Conservation (phyloP, 2,113 vertebrate species). For the Hippolais icterina region DNA sequence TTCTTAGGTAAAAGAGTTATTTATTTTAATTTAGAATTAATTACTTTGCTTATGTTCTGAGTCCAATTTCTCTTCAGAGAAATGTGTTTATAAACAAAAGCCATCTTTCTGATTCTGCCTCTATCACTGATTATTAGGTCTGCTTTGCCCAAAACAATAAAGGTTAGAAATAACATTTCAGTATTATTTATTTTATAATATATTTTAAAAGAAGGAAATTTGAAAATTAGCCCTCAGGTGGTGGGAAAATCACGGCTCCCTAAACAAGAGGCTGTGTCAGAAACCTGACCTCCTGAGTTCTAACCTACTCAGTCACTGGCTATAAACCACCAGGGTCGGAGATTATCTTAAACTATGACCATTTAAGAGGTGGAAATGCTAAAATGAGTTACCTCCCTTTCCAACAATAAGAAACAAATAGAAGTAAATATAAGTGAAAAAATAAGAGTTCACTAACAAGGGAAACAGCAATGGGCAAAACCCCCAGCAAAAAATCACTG, state of each 20-base stretch:
- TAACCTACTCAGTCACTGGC: not conserved
- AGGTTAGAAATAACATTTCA: not conserved
- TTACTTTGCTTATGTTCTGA: conserved; percentile 6
- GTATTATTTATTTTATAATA: not conserved
- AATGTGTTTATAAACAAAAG: not conserved
- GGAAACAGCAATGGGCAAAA: fast-evolving
- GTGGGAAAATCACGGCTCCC: not conserved
- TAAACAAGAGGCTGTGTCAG: not conserved
- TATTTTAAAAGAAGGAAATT: not conserved
- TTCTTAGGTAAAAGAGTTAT: conserved; percentile 26
- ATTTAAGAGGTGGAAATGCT: not conserved
- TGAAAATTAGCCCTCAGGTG: not conserved
- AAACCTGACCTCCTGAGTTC: not conserved
- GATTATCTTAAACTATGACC: not conserved
- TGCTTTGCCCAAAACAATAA: conserved; percentile 10
- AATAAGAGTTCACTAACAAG: not conserved
- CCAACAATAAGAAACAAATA: not conserved
- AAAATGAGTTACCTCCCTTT: not conserved
- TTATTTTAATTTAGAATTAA: conserved; percentile 48
- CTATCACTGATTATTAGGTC: conserved; percentile 7
- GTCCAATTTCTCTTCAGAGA: not conserved
- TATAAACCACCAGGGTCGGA: fast-evolving
- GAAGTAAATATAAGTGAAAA: not conserved
- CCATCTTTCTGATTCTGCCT: not conserved
- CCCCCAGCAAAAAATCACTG: not conserved